Evolutionary conservation across 2,113 vertebrate genomes (phyloP), one percentile per base, ranked within the genome.

Genomic region (Hydrochoerus hydrochaeris): DNA sequence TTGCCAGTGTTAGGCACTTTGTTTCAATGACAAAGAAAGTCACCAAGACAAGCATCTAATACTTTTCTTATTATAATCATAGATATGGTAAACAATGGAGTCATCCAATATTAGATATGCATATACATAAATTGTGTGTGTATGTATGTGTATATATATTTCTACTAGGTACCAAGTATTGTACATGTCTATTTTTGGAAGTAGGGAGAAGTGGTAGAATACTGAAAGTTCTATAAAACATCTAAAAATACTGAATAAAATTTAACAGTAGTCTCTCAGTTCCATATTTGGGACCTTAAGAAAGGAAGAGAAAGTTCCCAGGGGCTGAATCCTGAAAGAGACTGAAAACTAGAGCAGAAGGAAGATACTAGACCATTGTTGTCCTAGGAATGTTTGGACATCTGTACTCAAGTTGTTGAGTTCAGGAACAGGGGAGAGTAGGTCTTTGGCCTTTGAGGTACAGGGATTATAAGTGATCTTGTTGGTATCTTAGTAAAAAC

Each of bases 291-390:
- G 38, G 69, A 92, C 82, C 30, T 44, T 67, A 73, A 91, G 67
- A 92, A 69, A 65, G 17, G 44, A 91, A 77, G 9, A 9, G 1
- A 88, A 54, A 91, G 73, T 67, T 22, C 35, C 7, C 5, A 78
- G 35, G 26, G 38, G 1, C 44, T 46, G 30, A 88, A 90, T 54
- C 28, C 8, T 86, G 32, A 62, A 60, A 71, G 44, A 82, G 69
- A 82, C 54, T 46, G 22, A 87, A 90, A 57, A 52, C n/a, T 9
- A 82, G 52, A 91, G n/a, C 35, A 95, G 71, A 77, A 95, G 86
- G 83, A 80, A 49, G 24, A 57, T n/a, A n/a, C 32, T 30, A 57
- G 83, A 85, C 46, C 19, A 46, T 19, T 22, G 52, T 65, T 69
- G 52, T 58, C 57, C 65, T 49, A 3, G 49, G n/a, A 35, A 82